phyloP scores from a whole-genome alignment of 2,888 invertebrate genomes.

The Eubasilissa splendida region DNA sequence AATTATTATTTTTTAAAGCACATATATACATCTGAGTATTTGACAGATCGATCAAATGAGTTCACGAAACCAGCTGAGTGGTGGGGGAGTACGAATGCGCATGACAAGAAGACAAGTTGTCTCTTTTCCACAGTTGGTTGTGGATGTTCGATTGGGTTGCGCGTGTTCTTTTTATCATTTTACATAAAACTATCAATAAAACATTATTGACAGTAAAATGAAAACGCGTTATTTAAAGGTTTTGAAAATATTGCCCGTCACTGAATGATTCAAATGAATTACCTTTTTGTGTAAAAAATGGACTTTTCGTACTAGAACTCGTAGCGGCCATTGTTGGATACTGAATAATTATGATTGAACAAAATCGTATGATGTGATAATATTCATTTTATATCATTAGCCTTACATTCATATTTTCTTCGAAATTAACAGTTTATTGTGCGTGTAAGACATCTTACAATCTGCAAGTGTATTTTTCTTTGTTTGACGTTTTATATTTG shows the following conservation, averaged over 20 bases:
- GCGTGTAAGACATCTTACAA: slow-evolving; percentile 21
- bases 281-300: slow-evolving; percentile 3
- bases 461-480: slow-evolving; percentile 30
- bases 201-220: not conserved
- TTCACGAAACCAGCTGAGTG: slow-evolving; percentile 22
- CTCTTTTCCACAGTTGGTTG: slow-evolving; percentile 38
- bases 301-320: slow-evolving; percentile 11
- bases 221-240: slow-evolving; percentile 25
- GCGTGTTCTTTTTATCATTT: slow-evolving; percentile 13
- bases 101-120: slow-evolving; percentile 21
- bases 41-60: slow-evolving; percentile 9
- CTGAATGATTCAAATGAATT: slow-evolving; percentile 5
- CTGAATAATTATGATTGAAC: not conserved
- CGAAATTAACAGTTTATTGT: not conserved
- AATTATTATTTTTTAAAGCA: too few species aligned
- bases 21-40: not conserved
- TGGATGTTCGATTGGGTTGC: slow-evolving; percentile 29
- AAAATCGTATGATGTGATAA: slow-evolving; percentile 10
- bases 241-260: slow-evolving; percentile 22
- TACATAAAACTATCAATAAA: not conserved
- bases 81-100: slow-evolving; percentile 12
- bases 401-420: slow-evolving; percentile 2
- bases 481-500: slow-evolving; percentile 45
- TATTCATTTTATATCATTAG: not conserved
- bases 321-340: slow-evolving; percentile 37